These are phyloP conservation scores for Brachyptera putata DNA, from an alignment of 2,888 invertebrate species.

Conservation along the genomic window DNA sequence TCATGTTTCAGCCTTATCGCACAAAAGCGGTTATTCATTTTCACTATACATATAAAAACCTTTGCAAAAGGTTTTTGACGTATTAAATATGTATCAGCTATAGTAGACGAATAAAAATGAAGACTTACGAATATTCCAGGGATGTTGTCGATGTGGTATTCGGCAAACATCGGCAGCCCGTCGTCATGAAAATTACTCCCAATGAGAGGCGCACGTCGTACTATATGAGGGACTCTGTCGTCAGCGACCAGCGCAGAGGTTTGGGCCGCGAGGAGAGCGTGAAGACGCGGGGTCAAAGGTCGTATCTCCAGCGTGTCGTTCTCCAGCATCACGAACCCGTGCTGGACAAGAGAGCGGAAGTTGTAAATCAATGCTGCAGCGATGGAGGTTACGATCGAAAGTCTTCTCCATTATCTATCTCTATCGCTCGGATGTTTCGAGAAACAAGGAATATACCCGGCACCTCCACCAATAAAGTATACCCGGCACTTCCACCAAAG, in stretches of 20 bases:
- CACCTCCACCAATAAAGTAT: no score
- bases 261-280: conserved; percentile 36
- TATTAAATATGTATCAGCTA: no score
- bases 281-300: conserved; percentile 49
- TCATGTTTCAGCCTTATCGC: no score
- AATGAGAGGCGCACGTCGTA: conserved; percentile 53
- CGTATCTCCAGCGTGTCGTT: conserved; percentile 66
- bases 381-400: not conserved
- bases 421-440: no score
- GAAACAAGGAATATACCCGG: no score
- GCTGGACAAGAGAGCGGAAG: conserved; percentile 55
- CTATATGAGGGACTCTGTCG: conserved; percentile 50
- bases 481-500: no score
- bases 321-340: conserved; percentile 62
- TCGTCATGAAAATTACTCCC: conserved; percentile 47
- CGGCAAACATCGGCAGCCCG: conserved; percentile 8
- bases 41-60: no score
- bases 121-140: conserved; percentile 1
- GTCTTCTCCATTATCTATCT: not conserved
- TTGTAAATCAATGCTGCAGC: not conserved
- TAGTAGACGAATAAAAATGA: not conserved
- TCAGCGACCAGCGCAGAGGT: conserved; percentile 29
- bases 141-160: not conserved
- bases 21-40: no score
- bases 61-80: no score